A percentile compares a stretch with the other conserved stretches of the same genome.
These are phyloP conservation scores for Pyrochroa serraticornis DNA, from an alignment of 2,888 invertebrate genomes.

Conservation along the genomic window DNA sequence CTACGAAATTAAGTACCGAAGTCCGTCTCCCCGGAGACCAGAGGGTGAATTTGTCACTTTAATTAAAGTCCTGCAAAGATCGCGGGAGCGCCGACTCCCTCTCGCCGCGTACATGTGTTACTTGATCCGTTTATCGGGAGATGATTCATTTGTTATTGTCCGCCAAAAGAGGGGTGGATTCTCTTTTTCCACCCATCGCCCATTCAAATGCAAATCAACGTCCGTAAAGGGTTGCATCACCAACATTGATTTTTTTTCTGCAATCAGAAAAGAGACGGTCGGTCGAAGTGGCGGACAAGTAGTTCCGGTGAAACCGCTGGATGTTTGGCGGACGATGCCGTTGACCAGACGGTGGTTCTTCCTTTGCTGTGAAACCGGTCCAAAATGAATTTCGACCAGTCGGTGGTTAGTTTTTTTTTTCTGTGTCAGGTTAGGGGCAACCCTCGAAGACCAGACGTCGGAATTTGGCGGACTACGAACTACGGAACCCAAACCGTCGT, in stretches of 20 bases:
- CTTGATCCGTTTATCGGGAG: constrained; percentile 55
- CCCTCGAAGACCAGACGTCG: too few relatives aligned
- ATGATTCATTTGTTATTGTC: constrained; percentile 56
- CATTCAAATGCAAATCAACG: constrained; percentile 16
- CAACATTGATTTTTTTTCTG: not conserved
- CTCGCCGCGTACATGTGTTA: constrained; percentile 53
- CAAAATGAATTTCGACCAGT: too few relatives aligned
- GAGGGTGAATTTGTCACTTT: constrained; percentile 48
- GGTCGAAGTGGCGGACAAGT: constrained; percentile 22
- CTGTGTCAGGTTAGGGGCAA: too few relatives aligned
- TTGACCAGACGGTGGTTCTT: constrained; percentile 20
- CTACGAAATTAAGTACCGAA: too few relatives aligned
- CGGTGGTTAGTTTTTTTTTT: too few relatives aligned
- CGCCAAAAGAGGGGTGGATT: constrained; percentile 39
- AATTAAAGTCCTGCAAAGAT: constrained; percentile 59
- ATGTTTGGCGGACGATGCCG: constrained; percentile 43
- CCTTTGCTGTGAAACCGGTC: too few relatives aligned
- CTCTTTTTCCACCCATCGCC: constrained; percentile 1
- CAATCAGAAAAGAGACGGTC: too few relatives aligned
- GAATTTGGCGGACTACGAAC: too few relatives aligned
- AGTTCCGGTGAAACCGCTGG: constrained; percentile 14
- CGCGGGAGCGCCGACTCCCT: constrained; percentile 62
- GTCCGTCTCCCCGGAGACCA: constrained; percentile 30
- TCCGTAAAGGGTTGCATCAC: constrained; percentile 12
- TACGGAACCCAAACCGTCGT: too few relatives aligned